Base-by-base conservation (phyloP, 2,113 vertebrate species). In the Pseudorhombus dupliciocellatus region DNA sequence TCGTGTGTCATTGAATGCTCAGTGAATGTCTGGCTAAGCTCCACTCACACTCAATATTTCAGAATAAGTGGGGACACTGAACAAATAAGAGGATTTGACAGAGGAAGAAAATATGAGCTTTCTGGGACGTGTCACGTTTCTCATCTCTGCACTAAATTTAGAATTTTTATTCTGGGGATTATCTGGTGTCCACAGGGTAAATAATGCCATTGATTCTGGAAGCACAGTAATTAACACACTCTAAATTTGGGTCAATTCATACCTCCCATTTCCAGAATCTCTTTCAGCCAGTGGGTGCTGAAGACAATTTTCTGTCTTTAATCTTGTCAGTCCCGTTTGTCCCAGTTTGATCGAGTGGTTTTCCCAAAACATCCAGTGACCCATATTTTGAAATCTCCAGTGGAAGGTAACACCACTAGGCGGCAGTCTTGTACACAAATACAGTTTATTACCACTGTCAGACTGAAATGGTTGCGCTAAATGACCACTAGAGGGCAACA, bases 361-460 rank as follows among this genome's bases (percentile, higher is more conserved):
- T 28, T 46, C 46, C 15, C 30, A 7, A 46, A 83, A 78, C 58
- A 68, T 71, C 18, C 15, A 5, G 0, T 81, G 72, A 52, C 83
- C 56, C 55, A 59, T 37, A 76, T 68, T 55, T 37, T 66, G 5
- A 70, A 50, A 61, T 62, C 1, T 21, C 1, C 16, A 59, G 24
- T 66, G 3, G 24, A 2, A 75, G 34, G 30, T 1, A 14, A 18
- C 2, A 58, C 81, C 92, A 87, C 87, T 70, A 59, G 26, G 73
- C 25, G 85, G 85, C 84, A 79, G 81, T 74, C 66, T 84, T 88
- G 67, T 26, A 28, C 12, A 59, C 2, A 34, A 34, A 75, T 58
- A 22, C 14, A 54, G 12, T 18, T 1, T 8, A 12, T 22, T 30
- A 7, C 31, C 28, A 52, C 15, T 25, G 1, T 24, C 34, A 12